Percentiles rank a stretch among this genome's conserved stretches.
phyloP scores from a whole-genome alignment of 2,113 vertebrate genomes.

The Sinocyclocheilus anshuiensis region DNA sequence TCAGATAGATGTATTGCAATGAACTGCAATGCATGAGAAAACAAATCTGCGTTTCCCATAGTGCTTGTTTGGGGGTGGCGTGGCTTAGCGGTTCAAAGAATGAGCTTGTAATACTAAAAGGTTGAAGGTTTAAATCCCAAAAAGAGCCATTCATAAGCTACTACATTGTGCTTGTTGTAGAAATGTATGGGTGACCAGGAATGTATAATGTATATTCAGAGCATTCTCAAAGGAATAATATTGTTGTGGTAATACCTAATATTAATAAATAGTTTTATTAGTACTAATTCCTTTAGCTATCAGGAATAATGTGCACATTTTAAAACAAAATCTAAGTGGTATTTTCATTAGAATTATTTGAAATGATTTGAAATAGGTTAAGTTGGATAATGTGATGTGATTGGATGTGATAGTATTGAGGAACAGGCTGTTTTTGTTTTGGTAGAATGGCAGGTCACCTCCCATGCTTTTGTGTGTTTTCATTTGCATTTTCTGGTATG shows the following conservation, averaged over 20 bases:
- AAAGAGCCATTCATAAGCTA: background rate
- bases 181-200: background rate
- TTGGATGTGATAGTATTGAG: background rate
- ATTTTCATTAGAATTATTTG: background rate
- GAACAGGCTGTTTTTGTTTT: background rate
- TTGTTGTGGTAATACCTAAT: background rate
- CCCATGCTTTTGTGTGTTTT: constrained; percentile 6
- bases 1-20: background rate
- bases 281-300: background rate
- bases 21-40: constrained; percentile 17
- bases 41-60: constrained; percentile 15
- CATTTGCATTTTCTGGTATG: constrained; percentile 11
- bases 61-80: background rate
- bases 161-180: background rate
- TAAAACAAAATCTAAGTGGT: background rate
- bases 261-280: background rate
- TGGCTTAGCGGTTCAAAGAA: background rate
- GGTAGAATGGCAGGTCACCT: background rate
- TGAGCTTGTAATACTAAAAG: background rate
- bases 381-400: background rate
- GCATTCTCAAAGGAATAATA: background rate
- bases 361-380: background rate
- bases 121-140: background rate
- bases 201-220: background rate
- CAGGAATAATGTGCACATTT: background rate